These are phyloP conservation scores for Metacarcinus magister DNA, from an alignment of 2,888 invertebrate species.

Conservation along the genomic window DNA sequence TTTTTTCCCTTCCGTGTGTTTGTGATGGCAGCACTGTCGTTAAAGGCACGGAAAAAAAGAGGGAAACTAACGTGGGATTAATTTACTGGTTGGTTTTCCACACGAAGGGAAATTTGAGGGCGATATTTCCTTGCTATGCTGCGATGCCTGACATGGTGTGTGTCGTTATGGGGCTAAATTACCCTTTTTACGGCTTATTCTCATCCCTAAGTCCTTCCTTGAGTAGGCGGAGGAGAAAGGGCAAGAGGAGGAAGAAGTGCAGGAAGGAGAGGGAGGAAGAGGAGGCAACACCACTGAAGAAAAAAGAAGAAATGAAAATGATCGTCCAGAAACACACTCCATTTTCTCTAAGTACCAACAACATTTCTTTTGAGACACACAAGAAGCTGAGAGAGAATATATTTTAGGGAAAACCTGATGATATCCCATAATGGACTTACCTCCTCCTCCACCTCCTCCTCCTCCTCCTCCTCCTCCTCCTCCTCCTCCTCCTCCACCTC, in stretches of 20 bases:
- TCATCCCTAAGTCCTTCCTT: not conserved
- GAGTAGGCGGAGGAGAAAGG: not conserved
- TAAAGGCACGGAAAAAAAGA: too few relatives aligned
- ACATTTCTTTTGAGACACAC: not conserved
- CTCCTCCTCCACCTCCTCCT: not conserved
- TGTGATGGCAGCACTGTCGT: too few relatives aligned
- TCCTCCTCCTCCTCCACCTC: not conserved
- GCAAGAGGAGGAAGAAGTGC: not conserved
- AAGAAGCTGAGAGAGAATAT: not conserved
- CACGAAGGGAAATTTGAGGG: not conserved
- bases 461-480: not conserved
- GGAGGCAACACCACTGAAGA: not conserved
- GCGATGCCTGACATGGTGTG: not conserved
- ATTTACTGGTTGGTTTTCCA: too few relatives aligned
- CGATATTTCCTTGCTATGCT: not conserved
- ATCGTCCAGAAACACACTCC: not conserved
- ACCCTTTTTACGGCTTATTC: not conserved
- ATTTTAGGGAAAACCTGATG: not conserved
- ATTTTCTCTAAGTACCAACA: conserved; percentile 13
- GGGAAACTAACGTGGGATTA: too few relatives aligned
- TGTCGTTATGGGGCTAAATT: not conserved
- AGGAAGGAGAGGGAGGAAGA: not conserved
- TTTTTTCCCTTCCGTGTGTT: too few relatives aligned
- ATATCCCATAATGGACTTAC: not conserved
- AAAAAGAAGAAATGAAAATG: not conserved